Evolutionary conservation across 2,888 invertebrate species (phyloP).

Genomic region (Apamea crenata): DNA sequence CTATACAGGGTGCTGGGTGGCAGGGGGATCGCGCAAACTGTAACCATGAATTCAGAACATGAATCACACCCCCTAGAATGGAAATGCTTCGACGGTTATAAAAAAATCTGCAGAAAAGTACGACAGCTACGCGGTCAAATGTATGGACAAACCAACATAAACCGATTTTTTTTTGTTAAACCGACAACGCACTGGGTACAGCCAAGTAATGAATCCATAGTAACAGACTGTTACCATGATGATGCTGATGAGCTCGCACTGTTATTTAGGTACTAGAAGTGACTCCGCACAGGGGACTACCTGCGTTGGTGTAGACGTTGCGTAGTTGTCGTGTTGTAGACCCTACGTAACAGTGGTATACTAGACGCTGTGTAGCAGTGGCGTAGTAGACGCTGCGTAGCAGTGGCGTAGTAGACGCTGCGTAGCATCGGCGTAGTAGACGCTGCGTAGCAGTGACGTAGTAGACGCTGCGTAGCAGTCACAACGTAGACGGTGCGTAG

Average conservation of each 20-base stretch:
- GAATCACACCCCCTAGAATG: not conserved
- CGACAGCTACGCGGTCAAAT: too few species aligned
- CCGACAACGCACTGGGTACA: not conserved
- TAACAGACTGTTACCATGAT: too few species aligned
- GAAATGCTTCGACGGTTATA: not conserved
- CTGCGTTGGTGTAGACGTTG: not conserved
- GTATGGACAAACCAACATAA: too few species aligned
- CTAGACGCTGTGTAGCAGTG: not conserved
- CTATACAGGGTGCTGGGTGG: too few species aligned
- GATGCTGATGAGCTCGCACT: too few species aligned
- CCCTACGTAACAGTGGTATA: not conserved
- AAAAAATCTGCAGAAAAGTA: not conserved
- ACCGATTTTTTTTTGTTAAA: too few species aligned
- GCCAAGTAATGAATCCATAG: not conserved
- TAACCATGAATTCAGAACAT: not conserved
- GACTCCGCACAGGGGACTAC: too few species aligned
- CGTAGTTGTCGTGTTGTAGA: not conserved
- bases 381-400: not conserved
- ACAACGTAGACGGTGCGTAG: not conserved
- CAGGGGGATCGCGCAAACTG: not conserved
- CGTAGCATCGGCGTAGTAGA: not conserved
- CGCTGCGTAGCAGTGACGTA: not conserved
- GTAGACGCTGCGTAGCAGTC: not conserved
- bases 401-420: not conserved
- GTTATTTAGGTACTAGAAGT: not conserved